These are phyloP conservation scores for Spongilla lacustris DNA, from an alignment of 37 sponge, comb jelly and placozoan species.

Conservation along the genomic window DNA sequence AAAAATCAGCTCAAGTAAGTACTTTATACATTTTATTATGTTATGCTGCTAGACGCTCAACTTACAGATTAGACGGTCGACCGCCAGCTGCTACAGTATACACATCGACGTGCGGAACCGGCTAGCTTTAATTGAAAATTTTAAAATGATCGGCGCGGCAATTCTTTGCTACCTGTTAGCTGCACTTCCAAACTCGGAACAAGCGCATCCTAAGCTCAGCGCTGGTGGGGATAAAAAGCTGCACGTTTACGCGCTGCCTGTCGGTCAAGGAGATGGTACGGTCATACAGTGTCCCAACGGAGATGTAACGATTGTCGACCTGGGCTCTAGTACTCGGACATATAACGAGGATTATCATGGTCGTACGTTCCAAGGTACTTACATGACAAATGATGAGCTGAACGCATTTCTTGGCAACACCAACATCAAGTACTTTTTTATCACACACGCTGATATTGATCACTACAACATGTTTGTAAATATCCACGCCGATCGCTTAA, in stretches of 20 bases:
- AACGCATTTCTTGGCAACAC: slow-evolving; percentile 6
- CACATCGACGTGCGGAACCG: too few species aligned
- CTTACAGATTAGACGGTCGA: too few species aligned
- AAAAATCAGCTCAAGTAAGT: too few species aligned
- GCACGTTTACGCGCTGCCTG: slow-evolving; percentile 40
- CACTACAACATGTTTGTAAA: slow-evolving; percentile 39
- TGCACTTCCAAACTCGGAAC: too few species aligned
- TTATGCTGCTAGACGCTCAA: too few species aligned
- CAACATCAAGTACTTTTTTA: neutral
- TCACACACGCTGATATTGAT: slow-evolving; percentile 35
- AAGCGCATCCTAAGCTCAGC: too few species aligned
- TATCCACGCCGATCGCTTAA: neutral
- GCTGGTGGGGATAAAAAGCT: neutral
- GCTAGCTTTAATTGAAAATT: too few species aligned
- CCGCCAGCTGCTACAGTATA: too few species aligned
- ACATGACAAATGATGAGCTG: neutral
- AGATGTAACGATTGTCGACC: slow-evolving; percentile 31
- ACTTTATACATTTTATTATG: too few species aligned
- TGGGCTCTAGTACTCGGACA: neutral
- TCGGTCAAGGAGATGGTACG: slow-evolving; percentile 56
- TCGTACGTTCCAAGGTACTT: too few species aligned
- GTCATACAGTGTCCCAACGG: slow-evolving; percentile 50
- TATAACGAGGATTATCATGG: neutral
- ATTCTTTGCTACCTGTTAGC: too few species aligned
- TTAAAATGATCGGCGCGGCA: too few species aligned